These are phyloP conservation scores for Solea solea DNA, from an alignment of 2,113 vertebrate species.

Conservation along the genomic window DNA sequence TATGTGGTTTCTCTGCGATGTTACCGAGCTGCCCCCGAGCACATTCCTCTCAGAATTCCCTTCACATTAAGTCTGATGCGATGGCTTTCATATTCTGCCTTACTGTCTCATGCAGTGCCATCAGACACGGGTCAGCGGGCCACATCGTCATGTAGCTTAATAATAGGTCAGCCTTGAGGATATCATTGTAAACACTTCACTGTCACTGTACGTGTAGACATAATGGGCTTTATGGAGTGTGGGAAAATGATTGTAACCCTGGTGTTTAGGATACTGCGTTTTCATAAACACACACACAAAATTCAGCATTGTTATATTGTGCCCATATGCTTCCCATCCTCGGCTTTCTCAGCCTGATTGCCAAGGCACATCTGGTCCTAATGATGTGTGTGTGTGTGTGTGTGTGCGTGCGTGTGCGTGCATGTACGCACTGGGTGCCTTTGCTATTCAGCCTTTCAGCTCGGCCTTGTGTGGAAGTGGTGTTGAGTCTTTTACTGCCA, in stretches of 20 bases:
- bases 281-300: conserved; percentile 51
- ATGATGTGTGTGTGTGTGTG: conserved; percentile 63
- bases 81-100: background rate
- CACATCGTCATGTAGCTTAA: background rate
- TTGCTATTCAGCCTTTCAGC: conserved; percentile 51
- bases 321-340: conserved; percentile 78
- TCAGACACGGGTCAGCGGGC: background rate
- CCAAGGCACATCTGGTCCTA: conserved; percentile 78
- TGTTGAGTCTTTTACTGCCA: conserved; percentile 78
- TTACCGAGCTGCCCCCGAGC: conserved; percentile 27
- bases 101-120: background rate
- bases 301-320: conserved; percentile 69
- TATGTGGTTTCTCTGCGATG: conserved; percentile 9
- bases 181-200: conserved; percentile 27
- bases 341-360: conserved; percentile 69
- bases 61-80: background rate
- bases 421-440: conserved; percentile 19
- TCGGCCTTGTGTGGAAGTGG: conserved; percentile 67
- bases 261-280: conserved; percentile 54
- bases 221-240: conserved; percentile 51
- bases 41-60: conserved; percentile 7
- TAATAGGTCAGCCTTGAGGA: background rate
- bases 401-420: conserved; percentile 31
- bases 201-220: conserved; percentile 15
- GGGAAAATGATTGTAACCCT: conserved; percentile 67